Evolutionary conservation across 2,113 vertebrate genomes (phyloP).

Genomic region (Xiphophorus maculatus): DNA sequence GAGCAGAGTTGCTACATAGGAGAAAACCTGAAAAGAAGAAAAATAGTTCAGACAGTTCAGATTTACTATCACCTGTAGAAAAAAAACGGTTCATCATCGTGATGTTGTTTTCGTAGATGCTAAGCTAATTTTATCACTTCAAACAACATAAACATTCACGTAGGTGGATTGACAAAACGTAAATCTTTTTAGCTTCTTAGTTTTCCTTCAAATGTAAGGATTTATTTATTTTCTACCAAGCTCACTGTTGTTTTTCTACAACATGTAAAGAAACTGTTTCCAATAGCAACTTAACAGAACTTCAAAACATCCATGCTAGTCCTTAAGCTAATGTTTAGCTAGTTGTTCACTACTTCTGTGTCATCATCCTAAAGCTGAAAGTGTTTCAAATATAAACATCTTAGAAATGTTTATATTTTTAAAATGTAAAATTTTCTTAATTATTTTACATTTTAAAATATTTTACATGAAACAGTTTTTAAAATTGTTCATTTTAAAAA

Average conservation of each 20-base stretch:
- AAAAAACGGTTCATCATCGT: not conserved
- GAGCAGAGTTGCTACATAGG: conserved; percentile 79
- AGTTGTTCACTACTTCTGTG: not conserved
- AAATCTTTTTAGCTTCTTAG: not conserved
- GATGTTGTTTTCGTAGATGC: not conserved
- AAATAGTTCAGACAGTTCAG: not conserved
- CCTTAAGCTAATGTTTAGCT: not conserved
- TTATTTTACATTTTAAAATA: too few species aligned
- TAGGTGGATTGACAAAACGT: not conserved
- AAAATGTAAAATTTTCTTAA: too few species aligned
- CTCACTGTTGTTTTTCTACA: not conserved
- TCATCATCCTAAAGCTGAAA: not conserved
- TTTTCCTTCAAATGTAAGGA: not conserved
- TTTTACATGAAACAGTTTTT: too few species aligned
- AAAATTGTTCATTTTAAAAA: too few species aligned
- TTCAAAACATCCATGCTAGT: not conserved
- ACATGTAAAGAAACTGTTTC: not conserved
- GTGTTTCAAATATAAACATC: not conserved
- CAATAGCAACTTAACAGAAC: not conserved
- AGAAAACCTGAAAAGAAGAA: conserved; percentile 80
- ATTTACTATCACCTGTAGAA: not conserved
- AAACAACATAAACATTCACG: not conserved
- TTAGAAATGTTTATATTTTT: too few species aligned
- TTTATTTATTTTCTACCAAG: not conserved
- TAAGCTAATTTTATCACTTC: not conserved